Evolutionary conservation across 2,888 invertebrate genomes (phyloP).

Genomic region (Thereva nobilitata): DNA sequence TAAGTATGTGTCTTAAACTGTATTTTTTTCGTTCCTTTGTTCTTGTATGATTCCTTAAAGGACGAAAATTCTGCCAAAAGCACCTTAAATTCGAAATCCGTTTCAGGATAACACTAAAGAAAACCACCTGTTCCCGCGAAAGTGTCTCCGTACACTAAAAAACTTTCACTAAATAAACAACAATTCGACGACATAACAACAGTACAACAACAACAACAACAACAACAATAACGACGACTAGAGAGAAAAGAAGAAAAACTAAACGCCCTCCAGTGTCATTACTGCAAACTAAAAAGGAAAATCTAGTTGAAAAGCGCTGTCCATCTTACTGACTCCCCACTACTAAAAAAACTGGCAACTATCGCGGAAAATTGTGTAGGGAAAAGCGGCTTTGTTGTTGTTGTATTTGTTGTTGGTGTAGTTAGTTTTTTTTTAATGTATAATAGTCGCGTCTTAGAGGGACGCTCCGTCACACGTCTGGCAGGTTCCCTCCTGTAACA

Average conservation of each 20-base stretch:
- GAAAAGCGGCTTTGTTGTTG: slow-evolving; percentile 24
- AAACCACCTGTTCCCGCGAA: slow-evolving; percentile 13
- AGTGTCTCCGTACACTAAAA: slow-evolving; percentile 18
- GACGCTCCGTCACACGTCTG: no score
- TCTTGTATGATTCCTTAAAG: no score
- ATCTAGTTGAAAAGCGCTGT: background rate
- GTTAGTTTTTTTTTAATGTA: no score
- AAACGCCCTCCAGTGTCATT: no score
- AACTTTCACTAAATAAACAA: slow-evolving; percentile 23
- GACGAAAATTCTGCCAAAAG: no score
- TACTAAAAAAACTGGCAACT: background rate
- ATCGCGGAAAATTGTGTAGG: slow-evolving; percentile 10
- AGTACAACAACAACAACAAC: slow-evolving; percentile 9
- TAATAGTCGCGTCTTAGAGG: no score
- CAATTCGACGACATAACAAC: slow-evolving; percentile 1
- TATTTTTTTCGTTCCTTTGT: no score
- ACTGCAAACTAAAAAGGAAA: no score
- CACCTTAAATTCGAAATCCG: background rate
- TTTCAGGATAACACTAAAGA: background rate
- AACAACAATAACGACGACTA: background rate
- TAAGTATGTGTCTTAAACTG: no score
- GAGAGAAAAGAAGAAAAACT: background rate
- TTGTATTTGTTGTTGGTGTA: background rate
- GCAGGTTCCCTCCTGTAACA: no score
- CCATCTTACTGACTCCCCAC: slow-evolving; percentile 8